Percentiles rank a stretch among this genome's conserved stretches.
These are phyloP conservation scores for Charaxes varanes DNA, from an alignment of 1,140 invertebrate genomes.

Conservation along the genomic window DNA sequence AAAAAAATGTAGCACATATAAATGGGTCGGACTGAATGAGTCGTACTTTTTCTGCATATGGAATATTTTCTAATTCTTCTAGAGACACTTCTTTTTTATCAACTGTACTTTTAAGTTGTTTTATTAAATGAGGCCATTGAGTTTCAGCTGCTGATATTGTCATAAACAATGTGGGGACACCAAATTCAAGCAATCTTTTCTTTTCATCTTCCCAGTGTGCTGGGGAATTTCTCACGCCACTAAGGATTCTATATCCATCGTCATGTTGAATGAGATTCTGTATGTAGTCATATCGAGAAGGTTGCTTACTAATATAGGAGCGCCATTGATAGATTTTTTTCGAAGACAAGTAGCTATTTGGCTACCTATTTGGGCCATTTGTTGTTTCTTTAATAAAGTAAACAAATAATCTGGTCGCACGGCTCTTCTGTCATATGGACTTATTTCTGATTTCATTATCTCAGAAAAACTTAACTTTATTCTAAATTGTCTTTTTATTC, in stretches of 20 bases:
- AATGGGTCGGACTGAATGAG: slow-evolving; percentile 5
- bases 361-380: background rate
- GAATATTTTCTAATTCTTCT: background rate
- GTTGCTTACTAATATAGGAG: background rate
- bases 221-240: background rate
- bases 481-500: background rate
- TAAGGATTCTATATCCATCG: background rate
- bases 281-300: background rate
- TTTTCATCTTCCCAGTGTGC: background rate
- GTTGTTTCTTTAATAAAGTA: slow-evolving; percentile 3
- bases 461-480: background rate
- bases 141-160: background rate
- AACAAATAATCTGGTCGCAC: background rate
- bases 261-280: background rate
- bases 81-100: background rate
- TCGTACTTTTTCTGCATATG: background rate
- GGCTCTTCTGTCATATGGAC: background rate
- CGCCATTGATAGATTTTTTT: background rate
- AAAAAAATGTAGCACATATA: slow-evolving; percentile 1
- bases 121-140: background rate
- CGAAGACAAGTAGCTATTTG: background rate
- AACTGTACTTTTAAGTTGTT: background rate
- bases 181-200: background rate
- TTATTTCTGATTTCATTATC: slow-evolving; percentile 2
- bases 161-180: background rate